Evolutionary conservation across 1,140 invertebrate genomes (phyloP).

Genomic region (Drosophila teissieri): DNA sequence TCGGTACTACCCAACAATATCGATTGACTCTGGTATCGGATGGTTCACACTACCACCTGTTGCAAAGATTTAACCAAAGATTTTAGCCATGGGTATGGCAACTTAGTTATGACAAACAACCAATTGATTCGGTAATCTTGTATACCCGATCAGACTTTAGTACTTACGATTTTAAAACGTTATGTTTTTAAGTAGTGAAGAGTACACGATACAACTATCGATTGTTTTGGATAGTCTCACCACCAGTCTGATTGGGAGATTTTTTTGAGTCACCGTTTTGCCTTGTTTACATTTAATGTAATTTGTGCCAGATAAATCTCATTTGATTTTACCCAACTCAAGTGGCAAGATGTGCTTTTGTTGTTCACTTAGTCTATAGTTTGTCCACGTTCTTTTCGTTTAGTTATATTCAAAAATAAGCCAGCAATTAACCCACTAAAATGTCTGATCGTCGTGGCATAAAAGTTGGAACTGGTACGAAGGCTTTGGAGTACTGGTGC

Average conservation of each 20-base stretch:
- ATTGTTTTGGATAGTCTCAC: constrained; percentile 2
- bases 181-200: too few species aligned
- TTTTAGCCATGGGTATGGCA: too few species aligned
- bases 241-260: constrained; percentile 14
- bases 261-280: constrained; percentile 27
- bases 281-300: constrained; percentile 35
- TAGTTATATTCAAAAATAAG: background rate
- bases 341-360: constrained; percentile 14
- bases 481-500: constrained; percentile 95
- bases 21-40: too few species aligned
- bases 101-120: too few species aligned
- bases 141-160: too few species aligned
- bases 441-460: constrained; percentile 92
- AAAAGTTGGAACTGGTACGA: constrained; percentile 90
- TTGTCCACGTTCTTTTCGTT: constrained; percentile 1
- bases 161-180: too few species aligned
- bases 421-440: constrained; percentile 20
- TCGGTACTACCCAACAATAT: too few species aligned
- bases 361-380: constrained; percentile 1
- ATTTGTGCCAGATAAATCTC: constrained; percentile 14
- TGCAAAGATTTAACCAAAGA: too few species aligned
- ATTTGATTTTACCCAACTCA: constrained; percentile 11
- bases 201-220: background rate
- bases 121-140: too few species aligned
- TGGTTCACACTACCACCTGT: too few species aligned